phyloP scores from a whole-genome alignment of 2,113 vertebrate species.

The Edolisoma coerulescens region DNA sequence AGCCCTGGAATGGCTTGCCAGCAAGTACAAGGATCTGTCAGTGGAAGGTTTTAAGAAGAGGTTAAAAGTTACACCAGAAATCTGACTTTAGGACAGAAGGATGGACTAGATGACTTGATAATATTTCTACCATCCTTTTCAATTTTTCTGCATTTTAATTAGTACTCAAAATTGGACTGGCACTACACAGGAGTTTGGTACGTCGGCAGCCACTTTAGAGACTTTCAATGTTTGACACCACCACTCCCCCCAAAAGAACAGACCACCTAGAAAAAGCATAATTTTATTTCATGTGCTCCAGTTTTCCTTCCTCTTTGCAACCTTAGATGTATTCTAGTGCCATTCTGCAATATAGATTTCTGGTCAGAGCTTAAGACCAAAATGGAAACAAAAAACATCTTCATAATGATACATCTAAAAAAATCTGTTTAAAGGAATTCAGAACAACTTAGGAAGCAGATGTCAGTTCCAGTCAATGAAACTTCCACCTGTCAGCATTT shows the following conservation, averaged over 20 bases:
- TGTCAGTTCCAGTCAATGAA: conserved; percentile 26
- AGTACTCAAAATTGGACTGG: background rate
- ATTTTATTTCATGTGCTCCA: background rate
- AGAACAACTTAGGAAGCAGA: conserved; percentile 9
- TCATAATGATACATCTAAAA: background rate
- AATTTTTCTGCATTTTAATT: background rate
- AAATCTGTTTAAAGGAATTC: conserved; percentile 9
- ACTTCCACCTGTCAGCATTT: conserved; percentile 46
- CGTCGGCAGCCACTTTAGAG: background rate
- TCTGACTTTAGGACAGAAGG: background rate
- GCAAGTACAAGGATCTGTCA: background rate
- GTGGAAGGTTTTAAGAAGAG: background rate
- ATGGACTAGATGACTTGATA: background rate
- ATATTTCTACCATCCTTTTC: background rate
- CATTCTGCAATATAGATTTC: background rate
- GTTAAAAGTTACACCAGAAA: background rate
- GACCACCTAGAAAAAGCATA: background rate
- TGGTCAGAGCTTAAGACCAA: background rate
- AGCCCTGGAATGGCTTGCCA: background rate
- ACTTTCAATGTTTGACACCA: background rate
- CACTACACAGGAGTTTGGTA: background rate
- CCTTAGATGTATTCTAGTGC: background rate
- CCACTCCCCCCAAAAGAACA: background rate
- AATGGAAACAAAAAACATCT: background rate
- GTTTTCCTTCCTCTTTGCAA: background rate